phyloP scores from a whole-genome alignment of 2,113 vertebrate species.

The Hippocampus abdominalis region DNA sequence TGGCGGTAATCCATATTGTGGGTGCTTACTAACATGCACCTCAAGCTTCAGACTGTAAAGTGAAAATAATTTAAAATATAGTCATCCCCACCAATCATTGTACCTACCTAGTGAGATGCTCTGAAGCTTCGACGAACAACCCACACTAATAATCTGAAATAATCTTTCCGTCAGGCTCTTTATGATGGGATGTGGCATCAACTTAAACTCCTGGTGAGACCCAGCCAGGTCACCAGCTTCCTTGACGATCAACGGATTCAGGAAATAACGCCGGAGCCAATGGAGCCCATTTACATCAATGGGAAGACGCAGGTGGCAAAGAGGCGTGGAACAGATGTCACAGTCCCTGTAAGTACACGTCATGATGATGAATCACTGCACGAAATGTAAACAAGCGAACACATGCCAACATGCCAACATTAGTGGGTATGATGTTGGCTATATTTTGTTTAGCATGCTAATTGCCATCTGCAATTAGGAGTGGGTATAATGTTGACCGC shows the following conservation, averaged over 20 bases:
- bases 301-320: conserved; percentile 76
- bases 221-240: conserved; percentile 52
- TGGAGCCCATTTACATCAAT: conserved; percentile 74
- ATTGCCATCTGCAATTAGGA: no score
- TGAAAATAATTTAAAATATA: no score
- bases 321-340: conserved; percentile 46
- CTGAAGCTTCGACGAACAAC: no score
- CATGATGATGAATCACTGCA: neutral
- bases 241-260: conserved; percentile 66
- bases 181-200: conserved; percentile 75
- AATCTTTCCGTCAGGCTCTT: conserved; percentile 33
- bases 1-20: no score
- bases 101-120: no score
- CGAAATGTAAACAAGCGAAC: neutral
- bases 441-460: no score
- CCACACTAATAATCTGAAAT: neutral
- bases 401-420: neutral
- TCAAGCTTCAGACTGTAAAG: no score
- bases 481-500: no score
- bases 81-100: no score
- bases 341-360: conserved; percentile 63
- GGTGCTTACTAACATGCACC: no score
- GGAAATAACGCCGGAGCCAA: conserved; percentile 47
- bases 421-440: neutral
- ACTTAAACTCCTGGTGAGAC: conserved; percentile 71